phyloP scores from a whole-genome alignment of 2,113 vertebrate species.

The Natator depressus region DNA sequence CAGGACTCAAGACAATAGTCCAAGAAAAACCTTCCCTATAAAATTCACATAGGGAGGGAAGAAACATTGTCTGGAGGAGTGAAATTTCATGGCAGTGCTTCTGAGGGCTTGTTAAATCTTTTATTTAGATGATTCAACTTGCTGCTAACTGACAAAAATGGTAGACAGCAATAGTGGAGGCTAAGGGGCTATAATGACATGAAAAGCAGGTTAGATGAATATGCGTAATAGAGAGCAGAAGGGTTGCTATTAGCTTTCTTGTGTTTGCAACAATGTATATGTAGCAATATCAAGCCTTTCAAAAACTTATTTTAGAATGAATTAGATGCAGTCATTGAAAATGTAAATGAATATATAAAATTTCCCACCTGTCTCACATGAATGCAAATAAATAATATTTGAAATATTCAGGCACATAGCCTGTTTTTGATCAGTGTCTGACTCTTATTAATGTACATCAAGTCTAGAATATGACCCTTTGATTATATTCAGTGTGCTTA shows the following conservation, averaged over 20 bases:
- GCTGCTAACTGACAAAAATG: conserved; percentile 72
- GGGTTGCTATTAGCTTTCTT: conserved; percentile 40
- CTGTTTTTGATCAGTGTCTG: conserved; percentile 25
- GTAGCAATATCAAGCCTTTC: neutral
- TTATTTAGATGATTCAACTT: conserved; percentile 74
- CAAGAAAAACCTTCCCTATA: neutral
- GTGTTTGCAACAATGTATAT: neutral
- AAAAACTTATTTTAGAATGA: conserved; percentile 14
- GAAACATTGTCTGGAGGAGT: conserved; percentile 33
- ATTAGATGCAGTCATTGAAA: neutral
- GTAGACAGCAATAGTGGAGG: conserved; percentile 73
- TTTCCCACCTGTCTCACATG: neutral
- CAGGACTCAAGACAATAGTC: conserved; percentile 20
- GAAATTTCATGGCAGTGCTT: conserved; percentile 65
- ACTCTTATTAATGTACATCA: conserved; percentile 37
- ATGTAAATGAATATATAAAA: neutral
- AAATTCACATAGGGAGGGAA: conserved; percentile 41
- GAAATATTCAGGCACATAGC: neutral
- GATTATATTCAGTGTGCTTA: conserved; percentile 26
- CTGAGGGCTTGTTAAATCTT: conserved; percentile 75
- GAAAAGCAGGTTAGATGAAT: conserved; percentile 57
- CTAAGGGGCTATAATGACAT: conserved; percentile 74
- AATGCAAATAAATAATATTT: neutral
- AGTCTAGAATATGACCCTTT: conserved; percentile 39
- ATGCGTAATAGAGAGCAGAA: neutral